Evolutionary conservation across 2,797 vertebrate species (phyloP).

Genomic region (Coluber constrictor): DNA sequence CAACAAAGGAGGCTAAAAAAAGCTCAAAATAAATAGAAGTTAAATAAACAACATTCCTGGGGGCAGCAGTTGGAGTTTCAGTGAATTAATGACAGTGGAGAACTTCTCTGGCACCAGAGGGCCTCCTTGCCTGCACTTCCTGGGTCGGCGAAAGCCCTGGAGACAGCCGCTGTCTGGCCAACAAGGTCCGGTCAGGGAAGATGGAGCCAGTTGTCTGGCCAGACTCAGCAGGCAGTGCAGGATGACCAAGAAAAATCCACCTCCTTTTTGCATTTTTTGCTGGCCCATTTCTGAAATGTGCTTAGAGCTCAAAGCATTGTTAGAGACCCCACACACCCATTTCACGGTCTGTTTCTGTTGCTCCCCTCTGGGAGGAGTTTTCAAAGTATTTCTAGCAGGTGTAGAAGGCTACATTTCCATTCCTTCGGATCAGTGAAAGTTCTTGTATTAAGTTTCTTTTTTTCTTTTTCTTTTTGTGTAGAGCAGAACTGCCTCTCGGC

Average conservation of each 20-base stretch:
- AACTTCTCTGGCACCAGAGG: slow-evolving; percentile 45
- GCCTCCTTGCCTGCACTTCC: slow-evolving; percentile 29
- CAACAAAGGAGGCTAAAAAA: background rate
- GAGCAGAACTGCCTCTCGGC: background rate
- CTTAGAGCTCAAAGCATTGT: no score
- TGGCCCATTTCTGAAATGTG: background rate
- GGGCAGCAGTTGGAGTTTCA: background rate
- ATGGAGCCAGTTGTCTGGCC: background rate
- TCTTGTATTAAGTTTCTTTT: background rate
- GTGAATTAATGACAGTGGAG: background rate
- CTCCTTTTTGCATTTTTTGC: background rate
- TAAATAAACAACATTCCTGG: background rate
- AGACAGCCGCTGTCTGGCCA: background rate
- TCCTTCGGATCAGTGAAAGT: background rate
- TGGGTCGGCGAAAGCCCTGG: background rate
- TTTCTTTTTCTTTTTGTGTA: background rate
- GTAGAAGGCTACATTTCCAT: background rate
- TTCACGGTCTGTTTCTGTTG: no score
- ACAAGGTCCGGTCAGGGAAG: background rate
- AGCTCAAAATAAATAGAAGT: background rate
- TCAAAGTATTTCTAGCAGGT: no score
- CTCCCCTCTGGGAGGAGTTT: no score
- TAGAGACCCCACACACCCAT: no score
- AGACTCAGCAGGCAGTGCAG: background rate
- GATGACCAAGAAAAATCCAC: background rate